Conservation (phyloP, 2,797 vertebrate species). For the Anabacerthia variegaticeps region DNA sequence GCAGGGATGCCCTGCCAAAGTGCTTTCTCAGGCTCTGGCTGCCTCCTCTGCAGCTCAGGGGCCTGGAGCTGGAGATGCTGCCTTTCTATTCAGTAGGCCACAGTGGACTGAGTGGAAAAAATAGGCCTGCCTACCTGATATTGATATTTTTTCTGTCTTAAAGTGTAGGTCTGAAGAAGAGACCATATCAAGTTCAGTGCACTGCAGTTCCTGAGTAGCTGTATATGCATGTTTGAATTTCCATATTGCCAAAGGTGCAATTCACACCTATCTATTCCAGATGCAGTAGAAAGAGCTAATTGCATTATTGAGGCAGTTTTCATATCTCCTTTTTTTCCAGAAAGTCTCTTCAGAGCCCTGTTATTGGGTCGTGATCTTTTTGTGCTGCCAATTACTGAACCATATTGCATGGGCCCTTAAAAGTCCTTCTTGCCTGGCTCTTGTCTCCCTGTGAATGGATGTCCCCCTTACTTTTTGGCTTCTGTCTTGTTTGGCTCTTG, state of each 20-base stretch:
- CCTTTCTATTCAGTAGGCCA: background rate
- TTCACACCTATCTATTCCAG: background rate
- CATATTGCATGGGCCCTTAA: background rate
- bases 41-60: background rate
- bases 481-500: background rate
- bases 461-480: background rate
- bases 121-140: background rate
- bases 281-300: background rate
- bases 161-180: background rate
- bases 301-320: background rate
- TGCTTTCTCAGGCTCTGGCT: rapidly evolving
- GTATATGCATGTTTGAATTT: rapidly evolving
- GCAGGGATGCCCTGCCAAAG: background rate
- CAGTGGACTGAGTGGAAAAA: background rate
- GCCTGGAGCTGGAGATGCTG: background rate
- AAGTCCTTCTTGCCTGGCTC: background rate
- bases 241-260: background rate
- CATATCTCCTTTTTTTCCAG: rapidly evolving
- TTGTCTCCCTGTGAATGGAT: background rate
- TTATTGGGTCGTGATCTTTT: background rate
- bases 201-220: background rate
- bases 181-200: rapidly evolving
- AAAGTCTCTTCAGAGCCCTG: background rate
- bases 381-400: background rate
- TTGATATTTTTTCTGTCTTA: background rate